phyloP scores from a whole-genome alignment of 2,888 invertebrate genomes.

The Nomada ferruginata region DNA sequence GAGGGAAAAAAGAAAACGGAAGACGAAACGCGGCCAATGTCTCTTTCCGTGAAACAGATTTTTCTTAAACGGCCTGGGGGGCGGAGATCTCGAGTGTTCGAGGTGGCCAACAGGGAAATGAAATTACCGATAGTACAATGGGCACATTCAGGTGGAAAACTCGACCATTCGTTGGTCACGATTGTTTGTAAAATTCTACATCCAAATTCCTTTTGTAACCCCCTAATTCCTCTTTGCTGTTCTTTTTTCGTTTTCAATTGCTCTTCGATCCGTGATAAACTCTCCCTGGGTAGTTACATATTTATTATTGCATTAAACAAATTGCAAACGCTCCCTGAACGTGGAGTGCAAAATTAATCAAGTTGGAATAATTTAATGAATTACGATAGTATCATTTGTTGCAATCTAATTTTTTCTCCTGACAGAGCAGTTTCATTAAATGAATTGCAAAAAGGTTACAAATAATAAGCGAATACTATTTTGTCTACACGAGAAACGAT shows the following conservation, averaged over 20 bases:
- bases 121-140: conserved; percentile 31
- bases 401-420: too few relatives aligned
- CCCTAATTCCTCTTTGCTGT: background rate
- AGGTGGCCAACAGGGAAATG: conserved; percentile 28
- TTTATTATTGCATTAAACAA: too few relatives aligned
- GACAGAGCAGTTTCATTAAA: too few relatives aligned
- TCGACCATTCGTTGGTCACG: conserved; percentile 12
- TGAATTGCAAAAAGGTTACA: too few relatives aligned
- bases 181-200: conserved; percentile 21
- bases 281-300: background rate
- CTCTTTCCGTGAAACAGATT: conserved; percentile 6
- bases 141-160: conserved; percentile 35
- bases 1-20: background rate
- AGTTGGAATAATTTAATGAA: too few relatives aligned
- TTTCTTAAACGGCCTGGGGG: conserved; percentile 44
- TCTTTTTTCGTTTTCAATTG: background rate
- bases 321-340: too few relatives aligned
- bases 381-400: too few relatives aligned
- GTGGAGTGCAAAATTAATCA: too few relatives aligned
- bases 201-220: conserved; percentile 9
- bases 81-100: conserved; percentile 69
- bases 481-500: too few relatives aligned
- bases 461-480: too few relatives aligned
- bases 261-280: background rate
- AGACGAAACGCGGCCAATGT: conserved; percentile 16